Conservation (phyloP, 2,888 invertebrate genomes). For the Agriopis leucophaearia region DNA sequence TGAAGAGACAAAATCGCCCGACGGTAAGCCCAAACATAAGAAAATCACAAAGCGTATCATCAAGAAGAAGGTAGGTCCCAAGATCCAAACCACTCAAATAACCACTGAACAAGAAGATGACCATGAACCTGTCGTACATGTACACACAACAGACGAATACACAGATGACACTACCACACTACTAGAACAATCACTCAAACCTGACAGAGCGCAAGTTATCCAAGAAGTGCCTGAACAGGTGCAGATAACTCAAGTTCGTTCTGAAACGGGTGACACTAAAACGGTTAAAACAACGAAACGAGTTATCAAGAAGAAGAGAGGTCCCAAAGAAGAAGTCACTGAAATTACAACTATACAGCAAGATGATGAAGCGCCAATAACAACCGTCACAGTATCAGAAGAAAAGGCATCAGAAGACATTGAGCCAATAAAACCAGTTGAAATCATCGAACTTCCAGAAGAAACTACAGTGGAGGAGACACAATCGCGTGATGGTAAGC, state of each 20-base stretch:
- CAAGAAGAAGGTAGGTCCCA: constrained; percentile 59
- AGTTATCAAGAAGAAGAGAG: constrained; percentile 56
- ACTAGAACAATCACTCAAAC: constrained; percentile 34
- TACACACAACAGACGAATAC: constrained; percentile 55
- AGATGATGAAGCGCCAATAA: constrained; percentile 22
- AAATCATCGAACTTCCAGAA: constrained; percentile 31
- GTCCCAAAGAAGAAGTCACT: constrained; percentile 43
- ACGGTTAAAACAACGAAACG: constrained; percentile 50
- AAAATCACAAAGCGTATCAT: constrained; percentile 41
- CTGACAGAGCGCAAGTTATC: constrained; percentile 40
- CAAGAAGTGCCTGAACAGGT: constrained; percentile 51
- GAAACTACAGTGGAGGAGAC: constrained; percentile 46
- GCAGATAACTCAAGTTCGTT: constrained; percentile 50
- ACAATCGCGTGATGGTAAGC: neutral
- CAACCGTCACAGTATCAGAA: constrained; percentile 10
- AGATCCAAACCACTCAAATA: constrained; percentile 56
- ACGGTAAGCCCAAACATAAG: constrained; percentile 53
- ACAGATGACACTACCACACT: constrained; percentile 46
- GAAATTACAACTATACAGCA: constrained; percentile 52
- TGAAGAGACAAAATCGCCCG: constrained; percentile 34
- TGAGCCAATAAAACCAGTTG: constrained; percentile 1
- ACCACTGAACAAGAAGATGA: constrained; percentile 46
- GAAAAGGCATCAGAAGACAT: neutral
- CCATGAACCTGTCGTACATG: constrained; percentile 54
- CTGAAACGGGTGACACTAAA: constrained; percentile 46